Percentiles rank a stretch among this genome's conserved stretches.
Conservation (phyloP, 2,797 vertebrate species). For the Hipposideros larvatus region DNA sequence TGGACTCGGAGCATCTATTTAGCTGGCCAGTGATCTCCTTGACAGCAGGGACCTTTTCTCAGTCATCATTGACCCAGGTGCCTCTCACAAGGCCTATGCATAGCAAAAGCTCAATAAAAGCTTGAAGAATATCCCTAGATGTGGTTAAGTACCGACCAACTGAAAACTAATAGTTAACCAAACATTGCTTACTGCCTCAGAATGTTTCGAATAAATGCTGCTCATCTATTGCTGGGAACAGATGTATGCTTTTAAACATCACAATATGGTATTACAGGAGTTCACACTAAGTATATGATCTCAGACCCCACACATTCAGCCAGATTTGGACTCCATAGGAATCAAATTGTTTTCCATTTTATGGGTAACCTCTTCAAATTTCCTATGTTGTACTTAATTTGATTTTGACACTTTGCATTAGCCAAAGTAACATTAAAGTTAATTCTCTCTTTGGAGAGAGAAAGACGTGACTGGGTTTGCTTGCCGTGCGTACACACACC, state of each 20-base stretch:
- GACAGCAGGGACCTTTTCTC: neutral
- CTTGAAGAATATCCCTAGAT: neutral
- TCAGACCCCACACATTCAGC: neutral
- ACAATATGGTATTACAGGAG: neutral
- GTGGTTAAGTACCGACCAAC: neutral
- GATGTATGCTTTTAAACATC: neutral
- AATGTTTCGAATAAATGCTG: neutral
- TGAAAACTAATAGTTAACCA: neutral
- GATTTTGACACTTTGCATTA: neutral
- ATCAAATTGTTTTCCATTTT: neutral
- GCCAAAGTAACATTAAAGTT: neutral
- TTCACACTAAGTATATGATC: neutral
- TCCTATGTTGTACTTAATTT: neutral
- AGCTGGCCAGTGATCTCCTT: neutral
- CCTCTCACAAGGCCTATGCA: accelerated
- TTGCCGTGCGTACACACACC: accelerated
- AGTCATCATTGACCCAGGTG: neutral
- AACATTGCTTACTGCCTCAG: neutral
- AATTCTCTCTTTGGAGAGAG: neutral
- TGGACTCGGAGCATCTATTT: accelerated
- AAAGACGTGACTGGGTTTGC: neutral
- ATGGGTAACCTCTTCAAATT: neutral
- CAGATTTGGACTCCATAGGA: neutral
- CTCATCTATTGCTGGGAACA: neutral
- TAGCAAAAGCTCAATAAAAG: neutral